Conservation (phyloP, 2,888 invertebrate species). For the Helleia helle region DNA sequence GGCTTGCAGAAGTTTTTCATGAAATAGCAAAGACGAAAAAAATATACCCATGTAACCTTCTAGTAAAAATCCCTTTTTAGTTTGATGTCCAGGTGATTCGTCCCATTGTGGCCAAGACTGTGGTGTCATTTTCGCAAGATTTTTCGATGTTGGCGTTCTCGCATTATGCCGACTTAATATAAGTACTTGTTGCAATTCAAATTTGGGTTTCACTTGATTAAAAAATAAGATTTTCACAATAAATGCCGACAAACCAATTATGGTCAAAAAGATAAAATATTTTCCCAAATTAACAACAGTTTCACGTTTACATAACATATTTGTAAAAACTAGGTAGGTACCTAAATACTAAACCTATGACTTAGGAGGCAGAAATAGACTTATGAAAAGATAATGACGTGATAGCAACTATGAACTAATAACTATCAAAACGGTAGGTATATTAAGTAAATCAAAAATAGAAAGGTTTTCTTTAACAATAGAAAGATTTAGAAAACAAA, state of each 20-base stretch:
- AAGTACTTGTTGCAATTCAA: slow-evolving; percentile 36
- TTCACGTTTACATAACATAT: background rate
- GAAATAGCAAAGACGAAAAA: slow-evolving; percentile 31
- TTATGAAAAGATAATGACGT: background rate
- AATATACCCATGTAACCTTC: slow-evolving; percentile 47
- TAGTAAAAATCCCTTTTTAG: slow-evolving; percentile 40
- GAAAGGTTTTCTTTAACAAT: too few species aligned
- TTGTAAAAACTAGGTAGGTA: background rate
- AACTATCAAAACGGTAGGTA: too few species aligned
- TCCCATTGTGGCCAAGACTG: slow-evolving; percentile 46
- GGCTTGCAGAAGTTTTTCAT: slow-evolving; percentile 27
- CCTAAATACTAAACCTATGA: too few species aligned
- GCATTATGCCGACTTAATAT: slow-evolving; percentile 52
- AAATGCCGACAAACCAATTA: background rate
- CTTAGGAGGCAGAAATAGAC: background rate
- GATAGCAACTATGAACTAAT: too few species aligned
- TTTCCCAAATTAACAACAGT: background rate
- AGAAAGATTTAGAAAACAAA: too few species aligned
- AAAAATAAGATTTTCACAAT: background rate
- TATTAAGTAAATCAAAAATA: too few species aligned
- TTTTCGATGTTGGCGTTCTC: slow-evolving; percentile 43
- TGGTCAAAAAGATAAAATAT: background rate
- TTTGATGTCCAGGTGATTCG: slow-evolving; percentile 41
- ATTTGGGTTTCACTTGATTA: background rate
- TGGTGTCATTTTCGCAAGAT: slow-evolving; percentile 35